A percentile compares a stretch with the other conserved stretches of the same genome.
Conservation (phyloP, 2,797 vertebrate genomes). For the Margarornis squamiger region DNA sequence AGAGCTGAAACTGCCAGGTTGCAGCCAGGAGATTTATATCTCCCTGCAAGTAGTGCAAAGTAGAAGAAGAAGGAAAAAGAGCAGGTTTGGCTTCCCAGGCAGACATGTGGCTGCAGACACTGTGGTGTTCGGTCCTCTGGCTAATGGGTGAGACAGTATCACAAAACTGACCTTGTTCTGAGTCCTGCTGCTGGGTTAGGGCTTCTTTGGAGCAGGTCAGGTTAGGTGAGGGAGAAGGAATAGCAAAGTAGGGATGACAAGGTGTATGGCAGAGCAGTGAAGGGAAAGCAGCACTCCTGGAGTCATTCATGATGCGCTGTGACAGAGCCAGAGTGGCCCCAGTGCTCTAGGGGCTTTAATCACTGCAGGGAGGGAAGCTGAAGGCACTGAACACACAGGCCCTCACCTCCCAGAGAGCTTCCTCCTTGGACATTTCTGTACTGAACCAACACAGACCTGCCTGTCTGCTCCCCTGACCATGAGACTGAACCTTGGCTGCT, state of each 20-base stretch:
- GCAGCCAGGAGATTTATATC: slow-evolving; percentile 5
- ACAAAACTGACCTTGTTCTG: neutral
- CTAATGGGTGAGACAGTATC: neutral
- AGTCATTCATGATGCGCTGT: rapidly evolving
- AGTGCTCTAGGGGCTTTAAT: neutral
- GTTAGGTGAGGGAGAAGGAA: neutral
- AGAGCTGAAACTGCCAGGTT: slow-evolving; percentile 34
- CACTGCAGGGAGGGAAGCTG: neutral
- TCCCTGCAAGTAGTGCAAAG: neutral
- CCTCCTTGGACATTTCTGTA: neutral
- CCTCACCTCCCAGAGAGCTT: neutral
- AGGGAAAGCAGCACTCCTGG: neutral
- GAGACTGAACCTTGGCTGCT: neutral
- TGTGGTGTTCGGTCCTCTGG: rapidly evolving
- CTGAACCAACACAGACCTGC: neutral
- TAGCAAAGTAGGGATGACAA: neutral
- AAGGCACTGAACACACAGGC: too few relatives aligned
- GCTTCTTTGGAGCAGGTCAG: neutral
- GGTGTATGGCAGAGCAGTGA: neutral
- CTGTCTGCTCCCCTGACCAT: rapidly evolving
- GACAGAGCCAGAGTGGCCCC: neutral
- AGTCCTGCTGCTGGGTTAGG: neutral
- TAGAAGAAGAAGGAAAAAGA: neutral
- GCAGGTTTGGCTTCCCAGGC: neutral
- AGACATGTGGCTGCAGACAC: neutral